Evolutionary conservation across 2,888 invertebrate genomes (phyloP).

Genomic region (Griposia aprilina): DNA sequence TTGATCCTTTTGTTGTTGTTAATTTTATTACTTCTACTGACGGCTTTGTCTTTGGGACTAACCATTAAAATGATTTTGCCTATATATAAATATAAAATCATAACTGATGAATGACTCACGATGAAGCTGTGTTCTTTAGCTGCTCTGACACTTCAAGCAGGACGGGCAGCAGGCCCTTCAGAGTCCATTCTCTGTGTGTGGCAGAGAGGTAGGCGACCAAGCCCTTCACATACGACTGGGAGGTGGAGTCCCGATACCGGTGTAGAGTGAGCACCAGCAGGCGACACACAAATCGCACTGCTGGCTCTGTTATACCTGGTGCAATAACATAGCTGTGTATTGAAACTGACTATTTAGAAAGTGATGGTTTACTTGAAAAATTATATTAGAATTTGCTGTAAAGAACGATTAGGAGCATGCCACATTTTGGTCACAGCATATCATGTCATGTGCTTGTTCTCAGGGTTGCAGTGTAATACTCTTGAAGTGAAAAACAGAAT

Average conservation of each 20-base stretch:
- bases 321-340: not conserved
- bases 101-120: slow-evolving; percentile 90
- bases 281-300: slow-evolving; percentile 95
- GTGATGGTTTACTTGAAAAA: not conserved
- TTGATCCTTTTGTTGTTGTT: not conserved
- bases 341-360: not conserved
- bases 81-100: not conserved
- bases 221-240: slow-evolving; percentile 93
- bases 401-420: not conserved
- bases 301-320: slow-evolving; percentile 94
- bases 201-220: slow-evolving; percentile 92
- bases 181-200: slow-evolving; percentile 92
- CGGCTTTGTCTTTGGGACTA: not conserved
- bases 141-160: slow-evolving; percentile 92
- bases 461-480: not conserved
- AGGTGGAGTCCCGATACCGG: slow-evolving; percentile 94
- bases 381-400: not conserved
- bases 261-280: slow-evolving; percentile 94
- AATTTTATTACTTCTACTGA: not conserved
- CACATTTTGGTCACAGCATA: not conserved
- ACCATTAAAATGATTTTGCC: not conserved
- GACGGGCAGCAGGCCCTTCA: slow-evolving; percentile 92
- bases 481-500: not conserved
- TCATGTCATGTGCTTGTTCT: not conserved
- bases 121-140: slow-evolving; percentile 91